Conservation (phyloP, 2,113 vertebrate genomes). For the Paradoxurus hermaphroditus region DNA sequence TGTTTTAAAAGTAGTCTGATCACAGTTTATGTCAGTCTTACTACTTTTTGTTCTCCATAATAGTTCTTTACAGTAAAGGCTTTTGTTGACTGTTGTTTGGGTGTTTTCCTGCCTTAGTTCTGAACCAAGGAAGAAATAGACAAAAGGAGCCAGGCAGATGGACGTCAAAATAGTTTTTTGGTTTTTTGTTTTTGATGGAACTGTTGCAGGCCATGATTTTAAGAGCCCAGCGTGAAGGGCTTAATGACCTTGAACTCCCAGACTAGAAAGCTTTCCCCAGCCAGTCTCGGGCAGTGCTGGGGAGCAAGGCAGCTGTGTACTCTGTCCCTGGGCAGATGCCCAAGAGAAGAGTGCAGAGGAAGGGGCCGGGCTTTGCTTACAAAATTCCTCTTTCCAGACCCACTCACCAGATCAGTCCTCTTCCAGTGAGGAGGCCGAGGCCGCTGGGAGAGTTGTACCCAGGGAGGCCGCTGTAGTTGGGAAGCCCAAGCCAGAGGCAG, state of each 20-base stretch:
- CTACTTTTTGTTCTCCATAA: not conserved
- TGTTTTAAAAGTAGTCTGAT: not conserved
- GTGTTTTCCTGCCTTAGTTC: not conserved
- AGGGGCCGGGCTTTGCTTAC: not conserved
- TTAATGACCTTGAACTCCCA: not conserved
- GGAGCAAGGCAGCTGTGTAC: not conserved
- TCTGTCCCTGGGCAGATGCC: not conserved
- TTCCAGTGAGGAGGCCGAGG: not conserved
- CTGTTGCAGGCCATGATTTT: not conserved
- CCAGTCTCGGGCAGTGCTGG: not conserved
- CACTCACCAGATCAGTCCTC: too few relatives aligned
- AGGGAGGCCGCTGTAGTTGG: not conserved
- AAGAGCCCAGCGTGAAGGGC: not conserved
- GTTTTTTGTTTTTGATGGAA: not conserved
- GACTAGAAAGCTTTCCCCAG: not conserved
- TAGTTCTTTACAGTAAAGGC: not conserved
- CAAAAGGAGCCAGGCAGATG: constrained; percentile 2
- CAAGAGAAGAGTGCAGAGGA: not conserved
- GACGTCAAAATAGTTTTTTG: constrained; percentile 7
- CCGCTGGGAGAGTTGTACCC: not conserved
- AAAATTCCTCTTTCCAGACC: not conserved
- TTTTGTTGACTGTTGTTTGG: not conserved
- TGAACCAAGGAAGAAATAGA: not conserved
- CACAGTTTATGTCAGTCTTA: not conserved
- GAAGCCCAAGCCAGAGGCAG: not conserved